Base-by-base conservation (phyloP, 2,113 vertebrate species). In the Zapornia atra region DNA sequence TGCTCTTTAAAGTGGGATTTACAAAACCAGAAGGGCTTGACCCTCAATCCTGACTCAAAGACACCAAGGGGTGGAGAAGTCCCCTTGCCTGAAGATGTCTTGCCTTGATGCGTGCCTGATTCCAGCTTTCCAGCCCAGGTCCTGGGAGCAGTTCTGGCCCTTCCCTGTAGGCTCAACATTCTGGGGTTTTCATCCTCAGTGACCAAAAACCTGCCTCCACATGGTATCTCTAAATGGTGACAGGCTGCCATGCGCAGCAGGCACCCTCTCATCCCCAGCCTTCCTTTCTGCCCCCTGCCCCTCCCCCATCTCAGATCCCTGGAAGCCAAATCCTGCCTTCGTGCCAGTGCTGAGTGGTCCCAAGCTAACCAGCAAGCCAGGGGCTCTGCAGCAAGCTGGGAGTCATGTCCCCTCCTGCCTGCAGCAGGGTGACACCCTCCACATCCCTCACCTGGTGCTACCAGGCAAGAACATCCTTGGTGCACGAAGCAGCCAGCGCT, bases 271-370 rank as follows among this genome's bases (percentile, higher is more conserved):
- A 33, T 1, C 5, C 6, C 4, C 0, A 1, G 3, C 8, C 29
- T 69, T 48, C 8, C 26, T 76, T 86, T 51, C 18, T 48, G 48
- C 48, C 48, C 48, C 48, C 48, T 22, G 9, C 4, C 4, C 15
- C 11, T 28, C 10, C 13, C 11, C 11, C 0, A 0, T 56, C 34
- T 68, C 54, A 48, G 29, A 46, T 14, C 8, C 5, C 13, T 70
- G 50, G 29, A 78, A 46, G 22, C 38, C 80, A 25, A 8, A 63
- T 2, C 31, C 24, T 87, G 12, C 20, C 86, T 71, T 36, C 19
- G 3, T n/a, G 9, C 48, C 5, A 3, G 40, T 63, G 33, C 25
- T 2, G 3, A 29, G 13, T 10, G 10, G 5, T 78, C 36, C 57
- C 28, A 53, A 71, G 28, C 19, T 18, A 70, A 31, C 5, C 38